Conservation (phyloP, 2,113 vertebrate genomes). For the Cromileptes altivelis region DNA sequence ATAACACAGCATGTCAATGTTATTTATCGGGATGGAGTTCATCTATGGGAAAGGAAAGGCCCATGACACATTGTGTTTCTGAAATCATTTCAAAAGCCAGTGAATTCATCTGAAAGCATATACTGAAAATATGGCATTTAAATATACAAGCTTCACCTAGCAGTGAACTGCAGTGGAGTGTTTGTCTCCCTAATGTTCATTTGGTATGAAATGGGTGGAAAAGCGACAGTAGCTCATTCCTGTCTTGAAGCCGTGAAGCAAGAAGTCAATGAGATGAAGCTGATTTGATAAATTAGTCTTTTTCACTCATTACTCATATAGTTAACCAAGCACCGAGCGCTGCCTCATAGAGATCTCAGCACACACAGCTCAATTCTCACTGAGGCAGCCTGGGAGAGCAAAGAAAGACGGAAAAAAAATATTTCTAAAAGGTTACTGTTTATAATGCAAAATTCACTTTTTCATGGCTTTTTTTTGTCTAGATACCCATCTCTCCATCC, state of each 20-base stretch:
- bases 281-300: slow-evolving; percentile 45
- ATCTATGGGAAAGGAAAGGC: neutral
- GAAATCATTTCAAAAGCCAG: neutral
- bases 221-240: slow-evolving; percentile 14
- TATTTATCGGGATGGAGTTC: neutral
- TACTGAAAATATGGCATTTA: neutral
- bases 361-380: slow-evolving; percentile 18
- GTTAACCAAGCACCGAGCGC: slow-evolving; percentile 36
- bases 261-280: slow-evolving; percentile 42
- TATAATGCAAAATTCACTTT: neutral
- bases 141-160: too few species aligned
- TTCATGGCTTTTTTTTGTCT: too few species aligned
- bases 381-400: neutral
- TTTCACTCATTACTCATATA: slow-evolving; percentile 45
- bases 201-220: slow-evolving; percentile 2
- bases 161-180: neutral
- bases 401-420: neutral
- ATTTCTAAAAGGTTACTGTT: neutral
- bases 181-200: slow-evolving; percentile 21
- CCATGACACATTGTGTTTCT: neutral
- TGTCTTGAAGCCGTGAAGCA: slow-evolving; percentile 25
- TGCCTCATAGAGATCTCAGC: slow-evolving; percentile 14
- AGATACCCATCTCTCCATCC: too few species aligned
- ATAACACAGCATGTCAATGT: neutral
- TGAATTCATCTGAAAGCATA: neutral